Evolutionary conservation across 2,113 vertebrate genomes (phyloP), one percentile per base, ranked within the genome.

Genomic region (Syngnathus typhle): DNA sequence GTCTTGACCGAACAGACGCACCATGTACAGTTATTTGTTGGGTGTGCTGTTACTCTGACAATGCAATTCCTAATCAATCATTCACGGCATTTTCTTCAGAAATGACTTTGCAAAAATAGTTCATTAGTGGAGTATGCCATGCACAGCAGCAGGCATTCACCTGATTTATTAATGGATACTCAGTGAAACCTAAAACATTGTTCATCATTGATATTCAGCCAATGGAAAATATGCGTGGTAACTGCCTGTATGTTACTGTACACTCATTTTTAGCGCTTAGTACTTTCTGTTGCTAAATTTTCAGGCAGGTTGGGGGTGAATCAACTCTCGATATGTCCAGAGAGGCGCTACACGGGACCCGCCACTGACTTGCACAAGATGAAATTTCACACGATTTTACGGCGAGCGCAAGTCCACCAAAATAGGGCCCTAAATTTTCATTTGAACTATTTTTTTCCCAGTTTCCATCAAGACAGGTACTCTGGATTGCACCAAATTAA

Each of bases 1-100:
- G 21, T 51, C 27, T 38, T 70, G 73, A 85, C 71, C 64, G 61
- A 27, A 65, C 68, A 75, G 65, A n/a, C 69, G 65, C 67, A 54
- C 63, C 38, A 58, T 64, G 32, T 43, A 68, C 49, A 51, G 16
- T 32, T 16, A 12, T 21, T 47, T n/a, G 41, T 19, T 71, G 39
- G 54, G 44, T 74, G 59, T 64, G 54, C 15, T 64, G 19, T 60
- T 7, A 23, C 19, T 21, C 41, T 23, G 19, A 16, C 13, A 13
- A 51, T 44, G 55, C 15, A 60, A 44, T 19, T 54, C 11, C 12
- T 1, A 64, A 43, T 43, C 23, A 21, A 62, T 15, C n/a, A n/a
- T 32, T 37, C 19, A 37, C 36, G 4, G 1, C 9, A 52, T 3
- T 21, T 21, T n/a, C 49, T 15, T 13, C 12, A 32, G 54, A 56